These are phyloP conservation scores for Morphnarchus princeps DNA, from an alignment of 2,113 vertebrate genomes.

Conservation along the genomic window DNA sequence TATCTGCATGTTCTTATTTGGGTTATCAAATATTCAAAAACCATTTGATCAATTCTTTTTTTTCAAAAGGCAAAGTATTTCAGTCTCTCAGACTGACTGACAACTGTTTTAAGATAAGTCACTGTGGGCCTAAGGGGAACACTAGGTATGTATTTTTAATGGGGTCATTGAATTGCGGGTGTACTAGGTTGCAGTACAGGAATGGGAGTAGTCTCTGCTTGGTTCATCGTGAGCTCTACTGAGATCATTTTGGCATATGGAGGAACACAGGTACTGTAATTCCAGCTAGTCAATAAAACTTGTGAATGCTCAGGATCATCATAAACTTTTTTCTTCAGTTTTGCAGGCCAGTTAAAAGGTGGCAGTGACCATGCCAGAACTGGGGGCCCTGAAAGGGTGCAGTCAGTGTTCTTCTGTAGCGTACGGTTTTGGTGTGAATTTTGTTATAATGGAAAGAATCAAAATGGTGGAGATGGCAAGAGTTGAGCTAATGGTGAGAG, in stretches of 20 bases:
- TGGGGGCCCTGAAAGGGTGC: not conserved
- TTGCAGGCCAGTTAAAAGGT: not conserved
- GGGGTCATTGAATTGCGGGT: not conserved
- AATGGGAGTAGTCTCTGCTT: not conserved
- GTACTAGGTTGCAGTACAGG: not conserved
- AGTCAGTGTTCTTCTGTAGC: not conserved
- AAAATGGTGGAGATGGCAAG: not conserved
- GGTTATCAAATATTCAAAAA: constrained; percentile 62
- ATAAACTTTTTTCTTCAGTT: not conserved
- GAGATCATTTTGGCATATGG: not conserved
- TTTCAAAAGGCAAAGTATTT: constrained; percentile 44
- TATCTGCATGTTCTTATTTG: constrained; percentile 51
- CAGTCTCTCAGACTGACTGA: constrained; percentile 26
- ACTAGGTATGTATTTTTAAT: constrained; percentile 1
- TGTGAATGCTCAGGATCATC: not conserved
- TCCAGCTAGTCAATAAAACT: not conserved
- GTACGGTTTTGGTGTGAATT: not conserved
- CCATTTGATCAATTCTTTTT: constrained; percentile 48
- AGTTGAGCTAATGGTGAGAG: not conserved
- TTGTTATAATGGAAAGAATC: constrained; percentile 24
- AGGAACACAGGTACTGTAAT: not conserved
- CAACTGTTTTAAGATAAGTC: not conserved
- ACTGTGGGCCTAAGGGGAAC: not conserved
- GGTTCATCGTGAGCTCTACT: not conserved
- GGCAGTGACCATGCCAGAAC: not conserved